Evolutionary conservation across 1,140 invertebrate species (phyloP).

Genomic region (Holotrichia oblita): DNA sequence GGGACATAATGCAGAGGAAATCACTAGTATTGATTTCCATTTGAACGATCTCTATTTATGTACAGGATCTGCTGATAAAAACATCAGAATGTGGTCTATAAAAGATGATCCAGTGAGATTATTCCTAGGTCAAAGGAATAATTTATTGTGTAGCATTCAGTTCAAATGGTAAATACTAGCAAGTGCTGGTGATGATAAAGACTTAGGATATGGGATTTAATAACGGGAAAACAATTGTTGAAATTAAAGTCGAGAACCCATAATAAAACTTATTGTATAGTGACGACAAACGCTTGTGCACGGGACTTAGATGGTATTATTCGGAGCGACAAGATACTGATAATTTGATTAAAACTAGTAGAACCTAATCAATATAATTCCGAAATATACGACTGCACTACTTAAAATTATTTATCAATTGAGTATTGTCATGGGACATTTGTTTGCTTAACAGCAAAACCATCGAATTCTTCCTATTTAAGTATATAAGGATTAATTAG

Average conservation of each 20-base stretch:
- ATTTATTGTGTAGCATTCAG: conserved; percentile 74
- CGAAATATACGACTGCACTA: conserved; percentile 42
- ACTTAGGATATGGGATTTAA: conserved; percentile 76
- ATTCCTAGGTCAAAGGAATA: conserved; percentile 69
- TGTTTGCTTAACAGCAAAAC: conserved; percentile 47
- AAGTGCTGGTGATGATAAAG: conserved; percentile 73
- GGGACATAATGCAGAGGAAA: conserved; percentile 84
- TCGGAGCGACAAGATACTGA: conserved; percentile 68
- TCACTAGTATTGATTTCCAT: conserved; percentile 81
- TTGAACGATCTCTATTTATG: conserved; percentile 75
- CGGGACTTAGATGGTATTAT: conserved; percentile 70
- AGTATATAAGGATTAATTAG: conserved; percentile 14
- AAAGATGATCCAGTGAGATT: conserved; percentile 70
- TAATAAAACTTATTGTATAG: conserved; percentile 71
- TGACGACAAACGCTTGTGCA: conserved; percentile 70
- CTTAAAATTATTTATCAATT: conserved; percentile 49
- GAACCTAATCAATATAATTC: conserved; percentile 46
- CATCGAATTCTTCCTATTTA: conserved; percentile 19
- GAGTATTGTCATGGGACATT: conserved; percentile 54
- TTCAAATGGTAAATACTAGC: conserved; percentile 76
- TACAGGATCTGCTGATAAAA: conserved; percentile 75
- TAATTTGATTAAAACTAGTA: conserved; percentile 44
- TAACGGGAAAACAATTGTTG: conserved; percentile 68
- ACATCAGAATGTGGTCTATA: conserved; percentile 73
- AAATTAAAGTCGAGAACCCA: conserved; percentile 70